These are phyloP conservation scores for Eleginops maclovinus DNA, from an alignment of 2,113 vertebrate genomes.

Conservation along the genomic window DNA sequence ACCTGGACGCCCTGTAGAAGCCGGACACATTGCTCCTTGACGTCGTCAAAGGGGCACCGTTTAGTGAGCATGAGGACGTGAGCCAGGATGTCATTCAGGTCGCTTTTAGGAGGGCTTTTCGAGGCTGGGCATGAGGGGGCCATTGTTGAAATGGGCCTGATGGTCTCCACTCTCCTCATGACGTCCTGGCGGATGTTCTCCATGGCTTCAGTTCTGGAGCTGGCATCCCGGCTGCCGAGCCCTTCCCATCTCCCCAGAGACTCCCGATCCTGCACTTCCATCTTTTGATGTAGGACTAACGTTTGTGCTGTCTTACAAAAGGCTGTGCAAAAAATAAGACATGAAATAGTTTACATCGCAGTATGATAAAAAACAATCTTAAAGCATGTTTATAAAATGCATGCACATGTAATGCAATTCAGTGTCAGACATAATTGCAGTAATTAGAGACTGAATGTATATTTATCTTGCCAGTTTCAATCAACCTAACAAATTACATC, in stretches of 20 bases:
- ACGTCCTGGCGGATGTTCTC: constrained; percentile 88
- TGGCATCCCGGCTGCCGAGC: constrained; percentile 87
- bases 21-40: constrained; percentile 84
- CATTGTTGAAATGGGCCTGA: constrained; percentile 67
- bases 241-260: constrained; percentile 88
- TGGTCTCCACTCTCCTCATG: constrained; percentile 83
- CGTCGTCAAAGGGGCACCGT: constrained; percentile 91
- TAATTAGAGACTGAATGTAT: too few species aligned
- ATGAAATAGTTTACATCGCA: constrained; percentile 3
- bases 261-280: constrained; percentile 89
- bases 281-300: constrained; percentile 65
- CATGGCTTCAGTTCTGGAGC: constrained; percentile 85
- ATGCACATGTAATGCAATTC: neutral
- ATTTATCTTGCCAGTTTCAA: too few species aligned
- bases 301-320: constrained; percentile 61
- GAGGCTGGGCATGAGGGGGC: constrained; percentile 45
- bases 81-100: constrained; percentile 88
- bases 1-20: constrained; percentile 91
- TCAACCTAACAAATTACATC: neutral
- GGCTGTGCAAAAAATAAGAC: constrained; percentile 44
- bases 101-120: constrained; percentile 63
- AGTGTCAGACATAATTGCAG: neutral
- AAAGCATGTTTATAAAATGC: neutral
- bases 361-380: neutral
- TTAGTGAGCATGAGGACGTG: constrained; percentile 93